Evolutionary conservation across 2,113 vertebrate species (phyloP).

Genomic region (Nesoenas mayeri): DNA sequence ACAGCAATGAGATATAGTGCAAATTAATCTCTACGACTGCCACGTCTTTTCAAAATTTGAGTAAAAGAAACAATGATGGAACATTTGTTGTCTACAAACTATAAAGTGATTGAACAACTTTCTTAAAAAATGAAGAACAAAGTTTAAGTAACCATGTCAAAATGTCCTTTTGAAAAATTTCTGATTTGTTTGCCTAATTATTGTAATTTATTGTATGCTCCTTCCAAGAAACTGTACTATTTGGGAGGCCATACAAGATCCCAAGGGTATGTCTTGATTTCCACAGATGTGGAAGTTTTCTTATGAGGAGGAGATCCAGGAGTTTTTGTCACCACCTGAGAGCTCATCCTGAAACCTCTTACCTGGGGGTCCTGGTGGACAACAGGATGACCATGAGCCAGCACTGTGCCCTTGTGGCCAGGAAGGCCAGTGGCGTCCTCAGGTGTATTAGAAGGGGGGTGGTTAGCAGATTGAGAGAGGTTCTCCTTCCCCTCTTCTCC

Average conservation of each 20-base stretch:
- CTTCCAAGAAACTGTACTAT: neutral
- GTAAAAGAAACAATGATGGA: neutral
- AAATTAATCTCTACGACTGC: neutral
- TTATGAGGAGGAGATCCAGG: neutral
- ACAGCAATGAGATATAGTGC: neutral
- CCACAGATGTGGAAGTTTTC: neutral
- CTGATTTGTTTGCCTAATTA: neutral
- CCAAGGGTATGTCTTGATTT: neutral
- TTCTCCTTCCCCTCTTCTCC: too few species aligned
- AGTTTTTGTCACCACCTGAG: neutral
- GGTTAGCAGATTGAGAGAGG: too few species aligned
- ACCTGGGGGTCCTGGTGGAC: too few species aligned
- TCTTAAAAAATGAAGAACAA: neutral
- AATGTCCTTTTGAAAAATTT: neutral
- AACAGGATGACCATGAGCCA: too few species aligned
- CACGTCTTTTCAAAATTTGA: neutral
- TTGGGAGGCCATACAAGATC: neutral
- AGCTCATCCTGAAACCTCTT: neutral
- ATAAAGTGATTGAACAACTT: rapidly evolving
- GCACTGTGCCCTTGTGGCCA: too few species aligned
- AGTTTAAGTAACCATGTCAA: neutral
- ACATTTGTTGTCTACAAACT: neutral
- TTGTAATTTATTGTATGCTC: neutral
- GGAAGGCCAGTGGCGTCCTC: too few species aligned
- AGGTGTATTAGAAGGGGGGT: too few species aligned